Base-by-base conservation (phyloP, 2,888 invertebrate species). In the Ceriagrion tenellum region DNA sequence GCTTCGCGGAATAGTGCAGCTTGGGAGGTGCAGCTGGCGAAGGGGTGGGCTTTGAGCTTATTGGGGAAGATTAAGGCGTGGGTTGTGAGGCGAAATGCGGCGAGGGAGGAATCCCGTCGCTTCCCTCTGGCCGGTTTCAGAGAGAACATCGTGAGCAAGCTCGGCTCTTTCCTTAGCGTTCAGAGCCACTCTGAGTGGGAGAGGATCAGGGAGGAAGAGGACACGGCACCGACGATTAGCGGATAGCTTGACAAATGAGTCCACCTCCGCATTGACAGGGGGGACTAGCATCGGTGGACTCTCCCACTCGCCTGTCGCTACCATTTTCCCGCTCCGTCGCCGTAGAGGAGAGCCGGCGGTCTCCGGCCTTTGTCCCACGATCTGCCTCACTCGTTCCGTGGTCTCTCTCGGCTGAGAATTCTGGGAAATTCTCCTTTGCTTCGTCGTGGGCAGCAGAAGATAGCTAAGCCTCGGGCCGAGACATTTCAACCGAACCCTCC, bases 161-260 rank as follows among this genome's bases (percentile, higher is more conserved):
- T 35, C 30, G 3, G 81, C 13, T 35, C 18, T n/a, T 69, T 69
- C 69, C 69, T 20, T 26, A 8, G 59, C 8, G 59, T 59, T 18
- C 59, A 2, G 59, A 16, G 13, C 69, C 69, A n/a, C 3, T 20
- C 89, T 26, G 10, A 35, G 88, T 6, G 88, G 40, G 47, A 12
- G 89, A 89, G 89, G 89, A 88, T 8, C 30, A 23, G 47, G 88
- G 88, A 47, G 47, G 47, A 26, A n/a, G 47, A 88, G 88, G 47
- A 40, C 40, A 88, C n/a, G 59, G 30, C 20, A 10, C 47, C 59
- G 91, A 35, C 56, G 59, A 91, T 91, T 91, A 91, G 59, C 59
- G 23, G 91, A 91, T 59, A 59, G 63, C 59, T n/a, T 63, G 91
- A 91, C 91, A 91, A 91, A 91, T 91, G 91, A 63, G 91, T 18